Percentiles rank a stretch among this genome's conserved stretches.
Conservation (phyloP, 2,888 invertebrate genomes). For the Phyllotreta striolata region DNA sequence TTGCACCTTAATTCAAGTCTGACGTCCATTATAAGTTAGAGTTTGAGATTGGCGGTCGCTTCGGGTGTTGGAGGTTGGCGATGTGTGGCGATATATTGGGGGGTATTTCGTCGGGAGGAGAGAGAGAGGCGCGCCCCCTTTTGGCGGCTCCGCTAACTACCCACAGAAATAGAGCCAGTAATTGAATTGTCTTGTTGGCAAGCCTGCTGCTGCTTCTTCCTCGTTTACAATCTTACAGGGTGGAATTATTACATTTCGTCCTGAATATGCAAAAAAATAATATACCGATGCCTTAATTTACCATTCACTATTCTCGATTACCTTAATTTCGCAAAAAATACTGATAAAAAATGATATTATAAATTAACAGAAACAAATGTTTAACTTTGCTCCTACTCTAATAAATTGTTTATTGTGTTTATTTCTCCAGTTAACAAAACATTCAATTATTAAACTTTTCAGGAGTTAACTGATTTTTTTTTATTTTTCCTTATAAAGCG, state of each 20-base stretch:
- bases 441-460: no score
- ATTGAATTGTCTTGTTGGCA: slow-evolving; percentile 63
- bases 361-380: no score
- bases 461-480: no score
- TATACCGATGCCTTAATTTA: neutral
- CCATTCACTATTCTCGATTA: neutral
- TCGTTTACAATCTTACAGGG: slow-evolving; percentile 15
- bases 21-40: slow-evolving; percentile 55
- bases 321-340: no score
- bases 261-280: neutral
- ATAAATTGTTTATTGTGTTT: no score
- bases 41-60: slow-evolving; percentile 43
- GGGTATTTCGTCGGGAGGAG: slow-evolving; percentile 24
- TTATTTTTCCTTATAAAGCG: neutral
- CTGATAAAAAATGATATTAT: no score
- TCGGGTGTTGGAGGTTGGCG: slow-evolving; percentile 33
- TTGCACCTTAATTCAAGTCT: slow-evolving; percentile 59
- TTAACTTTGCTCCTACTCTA: no score
- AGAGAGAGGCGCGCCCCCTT: slow-evolving; percentile 33
- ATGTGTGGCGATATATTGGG: slow-evolving; percentile 35
- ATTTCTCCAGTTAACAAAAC: no score
- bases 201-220: slow-evolving; percentile 43
- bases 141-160: slow-evolving; percentile 52
- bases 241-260: neutral
- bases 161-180: slow-evolving; percentile 60